Evolutionary conservation across 1,140 invertebrate genomes (phyloP), one percentile per base, ranked within the genome.

Genomic region (Aphelinus certus): DNA sequence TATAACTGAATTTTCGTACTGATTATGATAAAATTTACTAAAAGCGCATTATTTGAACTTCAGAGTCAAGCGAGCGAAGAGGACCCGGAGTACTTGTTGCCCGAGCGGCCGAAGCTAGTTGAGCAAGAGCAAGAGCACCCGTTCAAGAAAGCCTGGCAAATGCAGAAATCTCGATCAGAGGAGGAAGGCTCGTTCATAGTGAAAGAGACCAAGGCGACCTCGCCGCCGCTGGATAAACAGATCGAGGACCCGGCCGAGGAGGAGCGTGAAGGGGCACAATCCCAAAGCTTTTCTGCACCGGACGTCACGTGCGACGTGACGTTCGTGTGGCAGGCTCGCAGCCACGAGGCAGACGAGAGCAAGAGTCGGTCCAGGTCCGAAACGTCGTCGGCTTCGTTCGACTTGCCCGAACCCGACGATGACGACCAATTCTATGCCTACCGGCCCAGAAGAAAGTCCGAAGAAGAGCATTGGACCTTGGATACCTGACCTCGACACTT

Each of bases 41-140:
- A 43, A 46, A 26, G 26, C 26, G 26, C 2, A 68, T 45, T 48
- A 57, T 47, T 1, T 48, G 3, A 5, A 55, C 58, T 75, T 58
- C 47, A 76, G 76, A 88, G 87, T 71, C 87, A 88, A 77, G 86
- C 87, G 0, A 88, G 87, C 64, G 87, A 88, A 71, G 87, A 88
- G 61, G 87, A 87, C 77, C 86, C 86, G 0, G 87, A 88, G 72
- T 88, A 87, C 64, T 76, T 87, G 1, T 63, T 88, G 1, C 86
- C 86, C 3, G 87, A 88, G 67, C 81, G 87, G 49, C 87, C 87
- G 0, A 88, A 88, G 53, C 63, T 88, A 0, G 81, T 87, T 42
- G 86, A 88, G 66, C 87, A 88, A 68, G 87, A 87, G 10, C 79
- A 86, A 26, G 86, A 87, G 63, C 87, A 88, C 81, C 87, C 87